Evolutionary conservation across 2,888 invertebrate species (phyloP).

Genomic region (Chaetogeoica ovagalla): DNA sequence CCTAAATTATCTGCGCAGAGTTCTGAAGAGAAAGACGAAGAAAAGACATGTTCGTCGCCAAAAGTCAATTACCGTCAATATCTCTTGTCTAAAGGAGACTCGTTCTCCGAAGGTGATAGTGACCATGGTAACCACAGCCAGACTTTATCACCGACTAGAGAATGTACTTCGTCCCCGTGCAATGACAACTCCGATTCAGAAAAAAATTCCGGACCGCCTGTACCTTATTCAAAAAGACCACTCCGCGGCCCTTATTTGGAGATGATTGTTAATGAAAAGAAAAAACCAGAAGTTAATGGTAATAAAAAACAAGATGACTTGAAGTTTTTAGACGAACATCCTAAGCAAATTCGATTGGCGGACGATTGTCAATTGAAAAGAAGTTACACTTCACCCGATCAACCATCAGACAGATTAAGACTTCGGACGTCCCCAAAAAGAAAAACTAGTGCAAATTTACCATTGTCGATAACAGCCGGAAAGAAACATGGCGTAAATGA

Average conservation of each 20-base stretch:
- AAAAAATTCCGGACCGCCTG: slow-evolving; percentile 58
- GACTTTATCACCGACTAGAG: slow-evolving; percentile 59
- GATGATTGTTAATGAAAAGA: slow-evolving; percentile 81
- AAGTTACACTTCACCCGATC: slow-evolving; percentile 55
- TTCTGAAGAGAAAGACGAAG: slow-evolving; percentile 74
- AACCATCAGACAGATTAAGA: slow-evolving; percentile 36
- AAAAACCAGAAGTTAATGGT: slow-evolving; percentile 61
- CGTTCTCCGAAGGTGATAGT: slow-evolving; percentile 74
- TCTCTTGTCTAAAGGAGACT: slow-evolving; percentile 65
- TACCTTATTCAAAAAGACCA: slow-evolving; percentile 74
- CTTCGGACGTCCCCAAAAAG: slow-evolving; percentile 63
- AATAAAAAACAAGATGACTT: slow-evolving; percentile 65
- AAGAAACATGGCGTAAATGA: slow-evolving; percentile 60
- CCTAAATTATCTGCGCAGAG: slow-evolving; percentile 66
- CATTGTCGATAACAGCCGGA: slow-evolving; percentile 59
- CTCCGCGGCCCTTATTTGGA: slow-evolving; percentile 77
- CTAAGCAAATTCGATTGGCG: slow-evolving; percentile 54
- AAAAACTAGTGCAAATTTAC: slow-evolving; percentile 67
- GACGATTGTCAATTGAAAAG: slow-evolving; percentile 55
- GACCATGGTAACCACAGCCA: slow-evolving; percentile 60
- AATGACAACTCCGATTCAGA: slow-evolving; percentile 66
- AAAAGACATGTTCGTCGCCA: slow-evolving; percentile 48
- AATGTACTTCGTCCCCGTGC: slow-evolving; percentile 64
- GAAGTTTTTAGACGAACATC: slow-evolving; percentile 63
- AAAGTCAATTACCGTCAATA: slow-evolving; percentile 54